Percentiles rank a stretch among this genome's conserved stretches.
These are phyloP conservation scores for Chelon labrosus DNA, from an alignment of 2,797 vertebrate genomes.

Conservation along the genomic window DNA sequence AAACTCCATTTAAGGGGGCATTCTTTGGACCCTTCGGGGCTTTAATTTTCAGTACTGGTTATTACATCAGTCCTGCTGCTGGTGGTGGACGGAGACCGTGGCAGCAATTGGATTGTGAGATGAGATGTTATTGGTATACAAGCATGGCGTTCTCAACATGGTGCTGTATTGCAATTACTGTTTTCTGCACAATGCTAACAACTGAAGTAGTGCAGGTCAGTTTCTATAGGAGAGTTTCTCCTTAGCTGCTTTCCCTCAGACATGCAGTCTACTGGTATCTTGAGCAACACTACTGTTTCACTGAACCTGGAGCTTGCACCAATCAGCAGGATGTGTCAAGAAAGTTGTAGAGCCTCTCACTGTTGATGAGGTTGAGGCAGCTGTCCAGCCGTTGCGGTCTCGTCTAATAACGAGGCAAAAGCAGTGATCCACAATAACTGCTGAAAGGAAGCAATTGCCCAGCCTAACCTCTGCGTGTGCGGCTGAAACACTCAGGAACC, in stretches of 20 bases:
- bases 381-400: conserved; percentile 4
- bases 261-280: background rate
- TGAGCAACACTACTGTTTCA: background rate
- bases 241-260: conserved; percentile 6
- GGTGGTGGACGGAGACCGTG: too few species aligned
- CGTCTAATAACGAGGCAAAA: conserved; percentile 19
- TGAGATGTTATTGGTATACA: too few species aligned
- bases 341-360: background rate
- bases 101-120: too few species aligned
- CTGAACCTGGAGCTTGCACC: background rate
- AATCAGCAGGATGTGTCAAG: background rate
- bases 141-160: too few species aligned
- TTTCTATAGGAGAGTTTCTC: background rate
- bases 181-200: background rate
- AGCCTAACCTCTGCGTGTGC: background rate
- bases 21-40: too few species aligned
- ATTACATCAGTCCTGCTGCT: too few species aligned
- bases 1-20: background rate
- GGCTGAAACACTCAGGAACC: conserved; percentile 39
- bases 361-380: conserved; percentile 13
- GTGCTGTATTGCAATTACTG: too few species aligned
- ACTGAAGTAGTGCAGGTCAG: background rate
- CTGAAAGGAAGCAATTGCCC: conserved; percentile 40
- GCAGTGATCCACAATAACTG: conserved; percentile 9
- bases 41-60: too few species aligned